These are phyloP conservation scores for Chrysolina oricalcia DNA, from an alignment of 2,888 invertebrate genomes.

Conservation along the genomic window DNA sequence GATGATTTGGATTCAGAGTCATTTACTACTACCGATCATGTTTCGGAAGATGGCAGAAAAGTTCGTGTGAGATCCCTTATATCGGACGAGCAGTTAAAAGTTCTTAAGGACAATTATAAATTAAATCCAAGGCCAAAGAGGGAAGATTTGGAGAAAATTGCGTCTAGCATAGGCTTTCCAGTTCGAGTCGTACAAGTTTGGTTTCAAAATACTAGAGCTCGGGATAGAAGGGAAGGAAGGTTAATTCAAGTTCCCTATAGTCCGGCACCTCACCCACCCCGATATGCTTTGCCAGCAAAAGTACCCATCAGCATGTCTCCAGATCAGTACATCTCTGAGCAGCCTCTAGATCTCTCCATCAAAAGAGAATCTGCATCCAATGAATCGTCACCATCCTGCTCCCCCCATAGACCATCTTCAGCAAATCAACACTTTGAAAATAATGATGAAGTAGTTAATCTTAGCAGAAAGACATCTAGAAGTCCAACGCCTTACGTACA, in stretches of 20 bases:
- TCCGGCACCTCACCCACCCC: conserved; percentile 63
- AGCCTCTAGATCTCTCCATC: conserved; percentile 93
- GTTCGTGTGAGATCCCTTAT: conserved; percentile 95
- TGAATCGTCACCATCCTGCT: conserved; percentile 77
- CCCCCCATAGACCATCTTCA: conserved; percentile 78
- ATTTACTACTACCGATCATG: conserved; percentile 70
- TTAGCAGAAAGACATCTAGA: conserved; percentile 82
- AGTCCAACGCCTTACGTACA: conserved; percentile 73
- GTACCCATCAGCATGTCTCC: conserved; percentile 39
- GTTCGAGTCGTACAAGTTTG: conserved; percentile 93
- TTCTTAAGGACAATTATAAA: conserved; percentile 92
- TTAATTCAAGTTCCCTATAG: conserved; percentile 72
- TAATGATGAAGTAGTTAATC: conserved; percentile 83
- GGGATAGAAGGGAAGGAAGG: conserved; percentile 84
- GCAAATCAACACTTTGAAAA: conserved; percentile 78
- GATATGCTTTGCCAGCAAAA: conserved; percentile 45
- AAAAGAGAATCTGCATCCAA: conserved; percentile 79
- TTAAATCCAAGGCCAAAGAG: conserved; percentile 94
- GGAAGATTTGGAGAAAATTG: conserved; percentile 93
- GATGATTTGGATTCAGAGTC: conserved; percentile 75
- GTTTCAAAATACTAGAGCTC: conserved; percentile 96
- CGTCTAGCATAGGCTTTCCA: conserved; percentile 83
- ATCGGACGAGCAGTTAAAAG: conserved; percentile 92
- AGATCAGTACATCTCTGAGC: conserved; percentile 74
- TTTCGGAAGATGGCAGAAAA: conserved; percentile 79